phyloP scores from a whole-genome alignment of 2,888 invertebrate species.

The Oligia fasciuncula region DNA sequence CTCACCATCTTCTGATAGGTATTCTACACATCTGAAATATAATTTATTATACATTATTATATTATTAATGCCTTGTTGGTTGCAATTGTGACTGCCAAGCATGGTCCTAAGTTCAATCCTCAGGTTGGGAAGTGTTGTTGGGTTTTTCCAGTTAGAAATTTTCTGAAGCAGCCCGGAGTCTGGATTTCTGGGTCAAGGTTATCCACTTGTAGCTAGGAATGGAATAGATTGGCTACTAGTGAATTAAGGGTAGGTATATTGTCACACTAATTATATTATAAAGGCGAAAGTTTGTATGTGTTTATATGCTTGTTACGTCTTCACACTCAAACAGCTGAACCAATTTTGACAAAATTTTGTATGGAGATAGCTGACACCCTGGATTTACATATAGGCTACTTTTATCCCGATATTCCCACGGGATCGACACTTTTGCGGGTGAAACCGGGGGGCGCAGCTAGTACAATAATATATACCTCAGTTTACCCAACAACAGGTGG shows the following conservation, averaged over 20 bases:
- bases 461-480: background rate
- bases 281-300: too few relatives aligned
- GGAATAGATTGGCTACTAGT: background rate
- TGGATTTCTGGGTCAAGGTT: background rate
- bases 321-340: too few relatives aligned
- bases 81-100: background rate
- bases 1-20: conserved; percentile 85
- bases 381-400: too few relatives aligned
- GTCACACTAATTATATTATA: too few relatives aligned
- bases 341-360: too few relatives aligned
- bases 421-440: too few relatives aligned
- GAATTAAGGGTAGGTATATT: background rate
- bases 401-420: too few relatives aligned
- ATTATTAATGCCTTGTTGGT: background rate
- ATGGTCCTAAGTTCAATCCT: too few relatives aligned
- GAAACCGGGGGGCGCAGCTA: too few relatives aligned
- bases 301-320: too few relatives aligned
- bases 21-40: conserved; percentile 87
- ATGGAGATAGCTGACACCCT: too few relatives aligned
- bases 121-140: background rate
- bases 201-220: background rate
- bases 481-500: background rate
- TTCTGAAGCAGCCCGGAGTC: background rate
- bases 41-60: conserved; percentile 11
- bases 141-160: background rate